Evolutionary conservation across 2,888 invertebrate species (phyloP).

Genomic region (Pseudococcus jackbeardsleyi): DNA sequence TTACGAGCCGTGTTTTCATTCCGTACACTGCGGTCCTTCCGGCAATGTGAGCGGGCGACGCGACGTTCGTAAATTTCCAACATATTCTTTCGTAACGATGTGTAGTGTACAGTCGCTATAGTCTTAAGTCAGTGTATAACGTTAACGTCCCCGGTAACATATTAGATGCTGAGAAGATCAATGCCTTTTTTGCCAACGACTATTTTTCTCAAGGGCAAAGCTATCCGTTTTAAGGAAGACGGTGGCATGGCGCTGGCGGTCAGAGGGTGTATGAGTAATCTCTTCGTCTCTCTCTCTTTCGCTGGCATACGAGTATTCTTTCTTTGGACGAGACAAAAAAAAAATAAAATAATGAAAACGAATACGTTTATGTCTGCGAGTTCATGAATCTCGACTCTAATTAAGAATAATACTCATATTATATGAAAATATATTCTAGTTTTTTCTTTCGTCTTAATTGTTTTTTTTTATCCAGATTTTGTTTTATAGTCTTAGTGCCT

Average conservation of each 20-base stretch:
- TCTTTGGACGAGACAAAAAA: not conserved
- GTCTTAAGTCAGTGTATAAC: not conserved
- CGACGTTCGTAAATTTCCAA: conserved; percentile 34
- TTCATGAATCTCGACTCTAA: not conserved
- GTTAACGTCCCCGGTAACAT: not conserved
- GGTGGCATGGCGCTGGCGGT: not conserved
- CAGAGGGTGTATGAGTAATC: not conserved
- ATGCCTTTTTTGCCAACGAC: conserved; percentile 22
- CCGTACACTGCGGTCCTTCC: not conserved
- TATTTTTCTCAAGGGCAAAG: conserved; percentile 22
- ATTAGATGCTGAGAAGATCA: conserved; percentile 22
- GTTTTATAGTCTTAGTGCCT: not conserved
- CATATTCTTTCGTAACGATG: not conserved
- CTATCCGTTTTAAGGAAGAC: not conserved
- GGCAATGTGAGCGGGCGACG: conserved; percentile 9
- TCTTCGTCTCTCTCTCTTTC: not conserved
- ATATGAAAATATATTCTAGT: not conserved
- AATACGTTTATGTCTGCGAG: not conserved
- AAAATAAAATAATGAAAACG: not conserved
- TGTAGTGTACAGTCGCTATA: not conserved
- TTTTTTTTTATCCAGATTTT: not conserved
- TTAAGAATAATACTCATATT: not conserved
- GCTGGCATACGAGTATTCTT: not conserved
- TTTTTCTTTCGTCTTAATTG: not conserved
- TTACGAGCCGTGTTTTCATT: conserved; percentile 21